Base-by-base conservation (phyloP, 2,888 invertebrate species). In the Cephalotes varians region DNA sequence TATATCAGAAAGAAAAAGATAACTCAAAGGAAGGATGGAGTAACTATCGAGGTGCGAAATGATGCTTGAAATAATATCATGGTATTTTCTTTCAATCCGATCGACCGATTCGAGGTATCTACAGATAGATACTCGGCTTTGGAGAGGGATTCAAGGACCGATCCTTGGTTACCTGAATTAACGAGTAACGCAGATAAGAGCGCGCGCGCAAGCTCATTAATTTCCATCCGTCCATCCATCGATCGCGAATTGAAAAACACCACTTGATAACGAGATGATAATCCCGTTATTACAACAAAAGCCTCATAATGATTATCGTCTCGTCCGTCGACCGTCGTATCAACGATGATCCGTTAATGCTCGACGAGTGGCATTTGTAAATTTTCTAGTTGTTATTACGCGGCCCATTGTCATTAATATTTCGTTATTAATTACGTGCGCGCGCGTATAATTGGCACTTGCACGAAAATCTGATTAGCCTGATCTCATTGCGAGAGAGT, bases 81-180 rank as follows among this genome's bases (percentile, higher is more conserved):
- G 85, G 88, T 94, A 92, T 94, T 94, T 94, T 94, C 93, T 92
- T 94, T 93, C 92, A 92, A 94, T 94, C 91, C 89, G 87, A 87
- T 86, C 87, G 88, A 84, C 51, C 34, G 62, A 79, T 81, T 74
- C 56, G 74, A 72, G 74, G 76, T 86, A 85, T 81, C 60, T 51
- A 65, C 37, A 37, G 44, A 58, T 31, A 60, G 47, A 25, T 58
- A 47, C 56, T 40, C 47, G 34, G 56, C 54, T 54, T 65, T 67
- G 10, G 71, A 71, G 31, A 56, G 56, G 54, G 18, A 79, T 65
- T 79, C 54, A 34, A 76, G 81, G 28, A 47, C 47, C 81, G 44
- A 67, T 77, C 18, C 56, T 51, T 37, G 83, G 73, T 69, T 81
- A 74, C 69, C 83, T 81, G 83, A 83, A 83, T 60, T 81, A 81